phyloP scores from a whole-genome alignment of 2,888 invertebrate genomes.

The Cotesia congregata region DNA sequence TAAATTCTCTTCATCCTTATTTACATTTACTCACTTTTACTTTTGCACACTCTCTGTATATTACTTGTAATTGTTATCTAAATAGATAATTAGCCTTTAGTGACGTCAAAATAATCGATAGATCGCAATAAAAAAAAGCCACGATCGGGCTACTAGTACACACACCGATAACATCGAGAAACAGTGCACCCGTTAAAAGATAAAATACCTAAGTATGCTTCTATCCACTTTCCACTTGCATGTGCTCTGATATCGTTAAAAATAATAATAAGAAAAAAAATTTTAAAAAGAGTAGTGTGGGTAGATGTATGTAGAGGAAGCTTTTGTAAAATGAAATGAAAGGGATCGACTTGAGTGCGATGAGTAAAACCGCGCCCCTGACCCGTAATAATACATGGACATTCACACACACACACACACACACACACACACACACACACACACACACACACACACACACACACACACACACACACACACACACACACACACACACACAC shows the following conservation, averaged over 20 bases:
- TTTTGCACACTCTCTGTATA: background rate
- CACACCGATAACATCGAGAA: background rate
- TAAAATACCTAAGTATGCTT: background rate
- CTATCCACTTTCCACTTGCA: no score
- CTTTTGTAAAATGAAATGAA: conserved; percentile 19
- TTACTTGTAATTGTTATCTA: background rate
- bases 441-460: background rate
- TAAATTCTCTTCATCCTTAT: no score
- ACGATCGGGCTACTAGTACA: background rate
- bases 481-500: background rate
- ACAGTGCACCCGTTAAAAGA: background rate
- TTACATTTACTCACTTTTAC: no score
- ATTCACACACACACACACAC: background rate
- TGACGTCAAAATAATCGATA: conserved; percentile 34
- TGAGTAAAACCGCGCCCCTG: conserved; percentile 50
- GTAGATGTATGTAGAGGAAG: conserved; percentile 5
- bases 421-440: background rate
- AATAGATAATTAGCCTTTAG: background rate
- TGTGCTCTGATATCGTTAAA: background rate
- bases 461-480: background rate
- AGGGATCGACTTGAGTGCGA: conserved; percentile 34
- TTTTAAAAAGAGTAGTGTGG: conserved; percentile 5
- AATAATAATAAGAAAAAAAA: conserved; percentile 5
- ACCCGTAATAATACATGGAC: conserved; percentile 43
- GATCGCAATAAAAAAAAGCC: conserved; percentile 32